These are phyloP conservation scores for Danaus plexippus DNA, from an alignment of 1,140 invertebrate genomes.

Conservation along the genomic window DNA sequence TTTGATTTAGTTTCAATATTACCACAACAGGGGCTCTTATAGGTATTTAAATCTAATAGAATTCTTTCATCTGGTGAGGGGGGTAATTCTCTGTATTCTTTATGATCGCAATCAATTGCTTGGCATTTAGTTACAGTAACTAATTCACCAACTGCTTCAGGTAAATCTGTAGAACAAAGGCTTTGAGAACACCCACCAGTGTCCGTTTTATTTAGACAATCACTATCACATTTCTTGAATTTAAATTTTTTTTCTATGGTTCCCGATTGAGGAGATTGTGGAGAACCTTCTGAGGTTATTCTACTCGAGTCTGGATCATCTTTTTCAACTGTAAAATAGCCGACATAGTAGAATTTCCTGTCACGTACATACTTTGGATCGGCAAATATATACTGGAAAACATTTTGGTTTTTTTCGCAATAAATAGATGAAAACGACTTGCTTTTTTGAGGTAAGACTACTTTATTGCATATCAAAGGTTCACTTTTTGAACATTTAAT, in stretches of 20 bases:
- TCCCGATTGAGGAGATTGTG: slow-evolving; percentile 16
- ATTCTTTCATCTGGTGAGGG: slow-evolving; percentile 34
- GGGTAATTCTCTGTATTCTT: slow-evolving; percentile 28
- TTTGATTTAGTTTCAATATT: slow-evolving; percentile 26
- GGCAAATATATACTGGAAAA: slow-evolving; percentile 45
- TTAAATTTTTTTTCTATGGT: slow-evolving; percentile 24
- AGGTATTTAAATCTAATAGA: slow-evolving; percentile 35
- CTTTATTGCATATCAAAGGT: slow-evolving; percentile 18
- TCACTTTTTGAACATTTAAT: slow-evolving; percentile 21
- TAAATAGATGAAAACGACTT: slow-evolving; percentile 11
- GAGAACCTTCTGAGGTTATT: slow-evolving; percentile 17
- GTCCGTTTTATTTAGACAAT: slow-evolving; percentile 27
- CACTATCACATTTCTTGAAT: slow-evolving; percentile 33
- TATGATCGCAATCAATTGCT: slow-evolving; percentile 33
- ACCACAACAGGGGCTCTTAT: slow-evolving; percentile 38
- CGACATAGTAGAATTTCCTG: slow-evolving; percentile 44
- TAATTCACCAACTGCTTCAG: slow-evolving; percentile 24
- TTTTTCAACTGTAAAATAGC: slow-evolving; percentile 48
- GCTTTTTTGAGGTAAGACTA: neutral
- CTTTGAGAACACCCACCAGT: slow-evolving; percentile 25
- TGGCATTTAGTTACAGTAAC: slow-evolving; percentile 41
- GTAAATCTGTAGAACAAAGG: slow-evolving; percentile 33
- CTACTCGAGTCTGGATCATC: slow-evolving; percentile 12
- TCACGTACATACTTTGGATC: slow-evolving; percentile 25
- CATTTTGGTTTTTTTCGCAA: slow-evolving; percentile 9